Evolutionary conservation across 2,888 invertebrate genomes (phyloP), one percentile per base, ranked within the genome.

Genomic region (Drosophila percnosoma): DNA sequence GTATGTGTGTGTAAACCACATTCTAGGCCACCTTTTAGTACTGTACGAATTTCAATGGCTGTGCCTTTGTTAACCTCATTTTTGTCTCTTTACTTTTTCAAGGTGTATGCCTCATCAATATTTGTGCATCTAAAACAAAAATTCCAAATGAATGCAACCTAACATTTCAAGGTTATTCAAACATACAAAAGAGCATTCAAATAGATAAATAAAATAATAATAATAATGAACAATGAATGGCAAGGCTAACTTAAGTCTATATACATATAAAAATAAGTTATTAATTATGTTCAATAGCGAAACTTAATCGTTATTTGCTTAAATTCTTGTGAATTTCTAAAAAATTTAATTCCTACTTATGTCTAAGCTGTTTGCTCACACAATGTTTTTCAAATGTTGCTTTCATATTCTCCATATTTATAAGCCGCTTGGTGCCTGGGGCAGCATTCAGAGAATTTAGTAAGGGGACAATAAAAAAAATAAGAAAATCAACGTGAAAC

Each of bases 21-120:
- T 68, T 62, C 62, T 55, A 52, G 52, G 59, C 40, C 55, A 42
- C 1, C 36, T 63, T 62, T 55, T 13, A 36, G 42, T 55, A 54
- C 18, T 34, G 60, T 31, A 53, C 55, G 68, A 67, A 57, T 69
- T 52, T 54, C 68, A 68, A 63, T 62, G 63, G 54, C 59, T 67
- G 53, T 49, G 31, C 60, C 48, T 24, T n/a, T 29, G 86, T 86
- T 89, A 86, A 82, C 81, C 78, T 67, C 70, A 78, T 75, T 83
- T 66, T 49, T 18, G 18, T 53, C 60, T 21, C 29, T 42, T 65
- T 53, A 42, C 45, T 66, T 38, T 51, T 40, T 13, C 27, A 8
- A 1, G 18, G 4, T 33, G 4, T 2, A 8, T 58, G 11, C 7
- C 5, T 18, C 10, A 21, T 42, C 40, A 42, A 42, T 21, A 5